Evolutionary conservation across 2,113 vertebrate species (phyloP).

Genomic region (Crotalus helleri): DNA sequence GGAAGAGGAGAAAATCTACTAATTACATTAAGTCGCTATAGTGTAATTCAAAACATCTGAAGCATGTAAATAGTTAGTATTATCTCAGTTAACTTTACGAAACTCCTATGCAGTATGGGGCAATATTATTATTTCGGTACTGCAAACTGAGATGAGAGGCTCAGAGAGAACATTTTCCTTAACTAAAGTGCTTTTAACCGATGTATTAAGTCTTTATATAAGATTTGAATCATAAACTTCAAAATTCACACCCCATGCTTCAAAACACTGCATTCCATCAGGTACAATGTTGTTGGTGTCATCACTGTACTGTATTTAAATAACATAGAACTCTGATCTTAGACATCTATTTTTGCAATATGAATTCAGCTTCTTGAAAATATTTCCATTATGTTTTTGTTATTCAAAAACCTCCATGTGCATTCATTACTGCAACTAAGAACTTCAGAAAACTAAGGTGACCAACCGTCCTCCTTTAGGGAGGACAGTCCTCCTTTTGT

Average conservation of each 20-base stretch:
- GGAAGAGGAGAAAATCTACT: no score
- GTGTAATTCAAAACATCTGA: not conserved
- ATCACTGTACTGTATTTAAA: not conserved
- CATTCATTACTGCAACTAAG: not conserved
- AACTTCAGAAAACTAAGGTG: not conserved
- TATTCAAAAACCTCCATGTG: not conserved
- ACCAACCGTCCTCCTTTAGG: no score
- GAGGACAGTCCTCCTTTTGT: no score
- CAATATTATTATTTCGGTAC: not conserved
- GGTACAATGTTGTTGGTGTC: not conserved
- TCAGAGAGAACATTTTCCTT: not conserved
- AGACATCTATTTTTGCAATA: not conserved
- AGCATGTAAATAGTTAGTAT: not conserved
- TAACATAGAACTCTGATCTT: not conserved
- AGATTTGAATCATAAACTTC: not conserved
- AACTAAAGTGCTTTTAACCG: not conserved
- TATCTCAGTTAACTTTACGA: not conserved
- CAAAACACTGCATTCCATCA: not conserved
- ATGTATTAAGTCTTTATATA: not conserved
- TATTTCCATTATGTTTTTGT: not conserved
- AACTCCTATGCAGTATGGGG: not conserved
- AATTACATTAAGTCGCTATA: not conserved
- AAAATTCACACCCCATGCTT: not conserved
- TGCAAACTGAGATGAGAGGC: not conserved
- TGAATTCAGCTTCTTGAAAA: not conserved